Evolutionary conservation across 2,888 invertebrate genomes (phyloP).

Genomic region (Trachelus stipa): DNA sequence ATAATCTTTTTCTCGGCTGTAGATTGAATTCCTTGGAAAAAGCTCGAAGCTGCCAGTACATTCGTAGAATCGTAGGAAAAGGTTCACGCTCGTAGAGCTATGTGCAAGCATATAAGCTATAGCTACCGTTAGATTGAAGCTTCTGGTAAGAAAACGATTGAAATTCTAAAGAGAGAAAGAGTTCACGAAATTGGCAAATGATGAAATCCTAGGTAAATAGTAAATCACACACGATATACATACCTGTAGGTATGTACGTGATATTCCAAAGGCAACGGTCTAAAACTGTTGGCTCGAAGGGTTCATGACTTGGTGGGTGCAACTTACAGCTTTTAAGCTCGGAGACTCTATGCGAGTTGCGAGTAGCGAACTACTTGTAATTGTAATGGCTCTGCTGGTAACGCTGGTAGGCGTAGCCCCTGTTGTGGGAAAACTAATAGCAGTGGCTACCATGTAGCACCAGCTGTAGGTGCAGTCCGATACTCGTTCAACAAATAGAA

Average conservation of each 20-base stretch:
- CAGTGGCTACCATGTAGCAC: background rate
- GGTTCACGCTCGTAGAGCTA: background rate
- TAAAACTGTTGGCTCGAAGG: background rate
- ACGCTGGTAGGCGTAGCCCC: background rate
- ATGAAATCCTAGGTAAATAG: background rate
- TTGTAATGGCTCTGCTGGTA: background rate
- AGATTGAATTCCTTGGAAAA: slow-evolving; percentile 41
- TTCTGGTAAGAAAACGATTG: background rate
- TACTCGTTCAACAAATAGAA: background rate
- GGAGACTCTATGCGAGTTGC: background rate
- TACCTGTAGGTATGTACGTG: background rate
- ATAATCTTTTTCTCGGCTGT: slow-evolving; percentile 24
- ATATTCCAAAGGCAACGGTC: background rate
- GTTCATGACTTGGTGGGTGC: background rate
- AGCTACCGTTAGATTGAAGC: background rate
- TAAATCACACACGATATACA: background rate
- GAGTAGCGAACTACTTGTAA: background rate
- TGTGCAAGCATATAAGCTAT: background rate
- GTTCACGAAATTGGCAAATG: background rate
- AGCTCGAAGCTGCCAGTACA: slow-evolving; percentile 14
- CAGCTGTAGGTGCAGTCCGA: background rate
- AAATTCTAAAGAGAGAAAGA: background rate
- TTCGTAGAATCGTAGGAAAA: background rate
- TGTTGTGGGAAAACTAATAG: background rate
- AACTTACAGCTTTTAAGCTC: background rate